Evolutionary conservation across 2,113 vertebrate genomes (phyloP).

Genomic region (Chionodraco myersi): DNA sequence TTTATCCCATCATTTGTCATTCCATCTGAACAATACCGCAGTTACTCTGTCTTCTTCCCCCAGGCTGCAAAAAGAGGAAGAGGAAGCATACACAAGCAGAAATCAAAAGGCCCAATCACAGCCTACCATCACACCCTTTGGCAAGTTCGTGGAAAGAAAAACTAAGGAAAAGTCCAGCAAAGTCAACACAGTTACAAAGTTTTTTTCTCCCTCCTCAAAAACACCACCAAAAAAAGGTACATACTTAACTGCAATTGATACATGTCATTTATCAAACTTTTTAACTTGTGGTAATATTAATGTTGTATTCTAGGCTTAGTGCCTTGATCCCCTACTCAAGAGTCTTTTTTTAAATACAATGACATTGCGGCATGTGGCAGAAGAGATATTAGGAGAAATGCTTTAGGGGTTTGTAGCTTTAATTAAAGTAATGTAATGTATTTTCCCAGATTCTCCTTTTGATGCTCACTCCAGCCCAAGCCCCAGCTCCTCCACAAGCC

Average conservation of each 20-base stretch:
- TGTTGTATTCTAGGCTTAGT: not conserved
- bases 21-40: not conserved
- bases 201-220: conserved; percentile 93
- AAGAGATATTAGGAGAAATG: not conserved
- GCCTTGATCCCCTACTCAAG: not conserved
- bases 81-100: conserved; percentile 91
- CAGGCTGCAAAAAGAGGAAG: conserved; percentile 92
- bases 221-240: conserved; percentile 91
- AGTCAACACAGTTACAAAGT: conserved; percentile 95
- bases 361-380: too few relatives aligned
- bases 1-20: not conserved
- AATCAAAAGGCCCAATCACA: conserved; percentile 87
- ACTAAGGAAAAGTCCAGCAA: conserved; percentile 92
- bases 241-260: not conserved
- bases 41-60: not conserved
- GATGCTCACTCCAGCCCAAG: conserved; percentile 85
- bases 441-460: conserved; percentile 81
- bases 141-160: conserved; percentile 95
- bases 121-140: conserved; percentile 85
- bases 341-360: not conserved
- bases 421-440: conserved; percentile 1
- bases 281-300: too few relatives aligned
- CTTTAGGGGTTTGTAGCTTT: not conserved
- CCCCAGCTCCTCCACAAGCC: conserved; percentile 87
- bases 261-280: not conserved